phyloP scores from a whole-genome alignment of 2,888 invertebrate species.

The Leptopilina drosophilae region DNA sequence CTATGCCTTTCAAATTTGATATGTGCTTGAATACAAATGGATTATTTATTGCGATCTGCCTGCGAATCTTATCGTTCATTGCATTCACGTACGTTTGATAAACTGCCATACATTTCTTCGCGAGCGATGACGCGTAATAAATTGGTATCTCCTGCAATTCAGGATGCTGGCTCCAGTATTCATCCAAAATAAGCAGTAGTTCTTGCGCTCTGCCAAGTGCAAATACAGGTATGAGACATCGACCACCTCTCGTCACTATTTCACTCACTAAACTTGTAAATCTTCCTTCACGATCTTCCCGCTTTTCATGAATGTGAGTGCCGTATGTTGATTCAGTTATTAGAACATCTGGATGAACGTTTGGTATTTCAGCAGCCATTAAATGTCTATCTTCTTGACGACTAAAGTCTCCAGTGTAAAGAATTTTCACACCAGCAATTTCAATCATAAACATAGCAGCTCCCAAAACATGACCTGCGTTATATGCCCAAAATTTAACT shows the following conservation, averaged over 20 bases:
- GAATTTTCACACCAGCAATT: slow-evolving; percentile 96
- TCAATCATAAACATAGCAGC: slow-evolving; percentile 99
- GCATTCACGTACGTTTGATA: slow-evolving; percentile 99
- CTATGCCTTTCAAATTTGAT: slow-evolving; percentile 96
- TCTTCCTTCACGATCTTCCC: slow-evolving; percentile 96
- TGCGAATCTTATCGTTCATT: slow-evolving; percentile 98
- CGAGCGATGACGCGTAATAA: slow-evolving; percentile 98
- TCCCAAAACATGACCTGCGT: slow-evolving; percentile 98
- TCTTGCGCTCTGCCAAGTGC: slow-evolving; percentile 98
- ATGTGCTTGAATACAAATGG: slow-evolving; percentile 99
- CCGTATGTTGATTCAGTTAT: slow-evolving; percentile 99
- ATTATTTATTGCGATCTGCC: slow-evolving; percentile 98
- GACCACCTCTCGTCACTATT: slow-evolving; percentile 97
- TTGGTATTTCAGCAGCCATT: slow-evolving; percentile 99
- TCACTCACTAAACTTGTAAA: slow-evolving; percentile 96
- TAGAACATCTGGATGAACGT: slow-evolving; percentile 95
- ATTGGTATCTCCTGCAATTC: slow-evolving; percentile 99
- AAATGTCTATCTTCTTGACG: slow-evolving; percentile 99
- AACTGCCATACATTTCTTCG: slow-evolving; percentile 99
- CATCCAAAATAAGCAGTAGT: slow-evolving; percentile 93
- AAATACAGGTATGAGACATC: slow-evolving; percentile 99
- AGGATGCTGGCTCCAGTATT: slow-evolving; percentile 98
- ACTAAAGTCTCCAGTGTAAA: slow-evolving; percentile 99
- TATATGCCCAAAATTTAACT: slow-evolving; percentile 98
- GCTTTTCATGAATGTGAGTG: slow-evolving; percentile 98